phyloP scores from a whole-genome alignment of 1,140 invertebrate genomes.

The Pentalonia nigronervosa region DNA sequence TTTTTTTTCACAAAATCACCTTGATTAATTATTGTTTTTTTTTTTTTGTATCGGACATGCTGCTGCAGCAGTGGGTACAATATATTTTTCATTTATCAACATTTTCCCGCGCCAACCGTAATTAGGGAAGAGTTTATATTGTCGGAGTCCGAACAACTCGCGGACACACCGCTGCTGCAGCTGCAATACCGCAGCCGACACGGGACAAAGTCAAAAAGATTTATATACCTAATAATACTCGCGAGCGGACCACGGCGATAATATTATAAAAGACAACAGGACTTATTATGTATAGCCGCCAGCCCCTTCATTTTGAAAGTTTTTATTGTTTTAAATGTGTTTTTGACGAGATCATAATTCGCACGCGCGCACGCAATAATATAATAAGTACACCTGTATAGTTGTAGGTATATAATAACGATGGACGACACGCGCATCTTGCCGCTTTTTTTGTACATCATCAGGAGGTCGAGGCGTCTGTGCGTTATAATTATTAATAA shows the following conservation, averaged over 20 bases:
- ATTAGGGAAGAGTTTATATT: conserved; percentile 42
- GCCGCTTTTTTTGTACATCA: background rate
- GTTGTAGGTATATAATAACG: background rate
- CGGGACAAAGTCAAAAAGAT: conserved; percentile 37
- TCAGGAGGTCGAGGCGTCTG: background rate
- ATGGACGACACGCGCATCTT: background rate
- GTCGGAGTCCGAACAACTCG: background rate
- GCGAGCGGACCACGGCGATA: background rate
- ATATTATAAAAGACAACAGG: background rate
- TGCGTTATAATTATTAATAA: background rate
- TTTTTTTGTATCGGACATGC: background rate
- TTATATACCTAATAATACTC: background rate
- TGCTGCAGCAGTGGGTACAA: background rate
- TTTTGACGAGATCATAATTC: conserved; percentile 37
- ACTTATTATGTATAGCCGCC: background rate
- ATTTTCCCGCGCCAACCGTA: conserved; percentile 27
- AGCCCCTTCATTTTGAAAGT: background rate
- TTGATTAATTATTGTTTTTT: conserved; percentile 46
- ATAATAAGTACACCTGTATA: background rate
- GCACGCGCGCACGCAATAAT: background rate
- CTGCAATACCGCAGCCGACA: background rate
- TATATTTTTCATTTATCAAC: conserved; percentile 50
- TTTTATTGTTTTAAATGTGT: conserved; percentile 51
- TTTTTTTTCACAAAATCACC: conserved; percentile 5
- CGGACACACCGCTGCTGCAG: background rate